Base-by-base conservation (phyloP, 2,113 vertebrate species). In the Tenebrosternarchus preto region DNA sequence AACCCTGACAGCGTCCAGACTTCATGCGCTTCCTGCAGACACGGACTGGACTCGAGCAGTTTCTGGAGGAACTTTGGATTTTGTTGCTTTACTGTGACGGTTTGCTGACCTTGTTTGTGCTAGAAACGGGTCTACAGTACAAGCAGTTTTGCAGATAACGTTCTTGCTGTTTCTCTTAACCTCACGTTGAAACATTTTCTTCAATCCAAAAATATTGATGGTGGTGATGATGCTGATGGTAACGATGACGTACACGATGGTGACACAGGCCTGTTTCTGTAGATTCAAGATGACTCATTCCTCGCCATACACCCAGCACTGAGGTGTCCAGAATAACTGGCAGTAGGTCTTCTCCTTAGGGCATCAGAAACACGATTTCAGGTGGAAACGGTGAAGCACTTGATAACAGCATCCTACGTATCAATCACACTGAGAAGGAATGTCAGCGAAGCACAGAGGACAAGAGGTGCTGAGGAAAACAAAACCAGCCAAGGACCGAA, bases 401-500 rank as follows among this genome's bases (percentile, higher is more conserved):
- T 56, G 20, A 56, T 27, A 67, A 24, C 19, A 11, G 25, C 36
- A 53, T n/a, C 24, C 77, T 33, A 25, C 27, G 39, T 24, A 63
- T 71, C 77, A 46, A 12, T 71, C 67, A 68, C 20, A 31, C 36
- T 24, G 57, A 31, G 68, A 33, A 24, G 67, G 25, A 33, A 19
- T 25, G 12, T 61, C 56, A 79, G 20, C 20, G 27, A 61, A 17
- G 20, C 24, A 33, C 66, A 66, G 66, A 67, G 76, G 31, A 46
- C 31, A 57, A 59, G 67, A 72, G 77, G 68, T 68, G 36, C 68
- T 68, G 33, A 25, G 50, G 50, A 55, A 55, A 77, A 68, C 61
- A 77, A 68, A 77, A 77, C 55, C 61, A 39, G 64, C 31, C 64
- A 39, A 68, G n/a, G 25, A 64, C 25, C 20, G 1, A 77, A 78